Evolutionary conservation across 1,140 invertebrate species (phyloP), one percentile per base, ranked within the genome.

Genomic region (Chironomus tepperi): DNA sequence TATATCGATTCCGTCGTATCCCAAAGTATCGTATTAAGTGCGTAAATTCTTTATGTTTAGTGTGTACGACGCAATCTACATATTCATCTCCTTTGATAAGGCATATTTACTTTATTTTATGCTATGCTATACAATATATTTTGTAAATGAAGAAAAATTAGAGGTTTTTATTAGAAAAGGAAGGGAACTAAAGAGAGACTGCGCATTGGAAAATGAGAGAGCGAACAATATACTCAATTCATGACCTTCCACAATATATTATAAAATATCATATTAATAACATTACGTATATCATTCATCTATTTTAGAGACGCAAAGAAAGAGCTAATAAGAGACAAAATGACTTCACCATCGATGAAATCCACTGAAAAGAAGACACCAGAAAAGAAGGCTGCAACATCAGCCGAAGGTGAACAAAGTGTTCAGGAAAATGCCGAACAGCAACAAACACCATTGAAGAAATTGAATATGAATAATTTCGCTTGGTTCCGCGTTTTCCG

Each of bases 331-430:
- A 34, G 24, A 34, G 8, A 21, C 6, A 18, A 70, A 9, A 70
- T 70, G 65, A 70, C 65, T 70, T 70, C 65, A 21, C 65, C 65
- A 70, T 70, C 65, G 65, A 70, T 70, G 65, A 70, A 70, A 70
- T 70, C 65, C 7, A 16, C 65, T 8, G 65, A 70, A 70, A 70
- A 70, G 10, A 70, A 70, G 19, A 19, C 65, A 70, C 65, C 65
- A 70, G 65, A 70, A 18, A 70, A 70, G 16, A 70, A 70, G 5
- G 65, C 65, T 18, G n/a, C 65, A 12, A 16, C 5, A 19, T 18
- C n/a, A 19, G 6, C 65, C 19, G 65, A 70, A 70, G 6, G 19
- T 19, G 16, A 70, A 19, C 19, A 18, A 7, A 6, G 18, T 2
- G 16, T 8, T 70, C 15, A 19, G 19, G 19, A 9, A 18, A 70